These are phyloP conservation scores for Plutomurus gul DNA, from an alignment of 1,140 invertebrate species.

Conservation along the genomic window DNA sequence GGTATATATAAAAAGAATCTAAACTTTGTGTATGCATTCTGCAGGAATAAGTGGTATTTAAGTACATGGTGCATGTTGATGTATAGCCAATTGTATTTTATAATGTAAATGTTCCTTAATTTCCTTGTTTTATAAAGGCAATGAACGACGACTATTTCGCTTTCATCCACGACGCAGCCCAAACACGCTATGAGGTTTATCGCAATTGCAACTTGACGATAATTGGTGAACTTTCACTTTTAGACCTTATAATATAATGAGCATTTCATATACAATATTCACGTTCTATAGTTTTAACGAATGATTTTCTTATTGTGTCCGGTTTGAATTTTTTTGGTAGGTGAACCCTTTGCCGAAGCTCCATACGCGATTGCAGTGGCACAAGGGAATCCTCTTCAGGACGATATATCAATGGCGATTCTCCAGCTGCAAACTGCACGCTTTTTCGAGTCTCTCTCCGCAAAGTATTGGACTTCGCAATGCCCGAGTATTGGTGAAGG, in stretches of 20 bases:
- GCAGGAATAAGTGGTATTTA: no score
- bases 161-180: constrained; percentile 84
- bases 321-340: no score
- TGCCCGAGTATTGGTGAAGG: constrained; percentile 47
- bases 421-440: constrained; percentile 82
- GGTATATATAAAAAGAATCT: no score
- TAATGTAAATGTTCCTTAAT: not conserved
- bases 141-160: constrained; percentile 78
- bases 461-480: constrained; percentile 74
- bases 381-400: constrained; percentile 79
- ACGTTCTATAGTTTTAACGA: not conserved
- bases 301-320: not conserved
- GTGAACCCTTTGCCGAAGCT: constrained; percentile 75
- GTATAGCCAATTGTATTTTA: no score
- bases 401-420: constrained; percentile 71
- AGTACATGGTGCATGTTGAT: no score
- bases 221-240: constrained; percentile 79
- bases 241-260: no score
- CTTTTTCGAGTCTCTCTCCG: constrained; percentile 75
- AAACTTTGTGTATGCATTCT: no score
- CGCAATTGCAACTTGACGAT: constrained; percentile 82
- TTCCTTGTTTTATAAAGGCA: constrained; percentile 30
- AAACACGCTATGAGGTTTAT: constrained; percentile 81
- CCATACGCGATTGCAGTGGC: constrained; percentile 86
- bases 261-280: not conserved